A percentile compares a stretch with the other conserved stretches of the same genome.
Conservation (phyloP, 2,888 invertebrate genomes). For the Drosophila nr. fundita region DNA sequence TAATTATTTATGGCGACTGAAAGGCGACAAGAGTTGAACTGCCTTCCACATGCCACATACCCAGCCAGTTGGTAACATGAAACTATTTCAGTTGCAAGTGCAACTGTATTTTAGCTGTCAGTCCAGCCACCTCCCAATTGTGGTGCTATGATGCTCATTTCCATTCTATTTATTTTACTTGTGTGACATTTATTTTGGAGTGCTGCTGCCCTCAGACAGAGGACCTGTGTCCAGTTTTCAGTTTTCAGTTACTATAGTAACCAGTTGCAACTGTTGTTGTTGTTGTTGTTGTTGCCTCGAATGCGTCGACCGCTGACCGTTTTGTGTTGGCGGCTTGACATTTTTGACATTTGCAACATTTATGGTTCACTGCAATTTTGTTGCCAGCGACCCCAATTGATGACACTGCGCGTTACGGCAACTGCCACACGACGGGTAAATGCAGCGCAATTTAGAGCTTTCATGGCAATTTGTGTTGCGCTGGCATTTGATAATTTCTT, state of each 20-base stretch:
- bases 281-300: slow-evolving; percentile 26
- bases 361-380: slow-evolving; percentile 75
- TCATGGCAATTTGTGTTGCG: slow-evolving; percentile 47
- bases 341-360: slow-evolving; percentile 81
- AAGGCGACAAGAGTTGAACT: background rate
- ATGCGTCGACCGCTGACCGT: slow-evolving; percentile 61
- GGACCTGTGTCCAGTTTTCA: slow-evolving; percentile 13
- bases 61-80: background rate
- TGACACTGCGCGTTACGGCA: slow-evolving; percentile 10
- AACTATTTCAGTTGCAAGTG: slow-evolving; percentile 12
- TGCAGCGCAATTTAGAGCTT: slow-evolving; percentile 48
- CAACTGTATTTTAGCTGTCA: slow-evolving; percentile 37
- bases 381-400: slow-evolving; percentile 40
- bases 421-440: slow-evolving; percentile 28
- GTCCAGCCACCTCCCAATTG: slow-evolving; percentile 11
- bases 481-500: slow-evolving; percentile 47
- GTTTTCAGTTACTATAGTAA: background rate
- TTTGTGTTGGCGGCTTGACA: slow-evolving; percentile 73
- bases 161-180: slow-evolving; percentile 79
- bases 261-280: slow-evolving; percentile 9
- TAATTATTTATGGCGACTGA: too few species aligned
- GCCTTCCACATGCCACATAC: background rate
- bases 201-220: slow-evolving; percentile 54
- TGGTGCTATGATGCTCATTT: slow-evolving; percentile 58
- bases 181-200: slow-evolving; percentile 73